A percentile compares a stretch with the other conserved stretches of the same genome.
These are phyloP conservation scores for Neoarius graeffei DNA, from an alignment of 2,113 vertebrate species.

Conservation along the genomic window DNA sequence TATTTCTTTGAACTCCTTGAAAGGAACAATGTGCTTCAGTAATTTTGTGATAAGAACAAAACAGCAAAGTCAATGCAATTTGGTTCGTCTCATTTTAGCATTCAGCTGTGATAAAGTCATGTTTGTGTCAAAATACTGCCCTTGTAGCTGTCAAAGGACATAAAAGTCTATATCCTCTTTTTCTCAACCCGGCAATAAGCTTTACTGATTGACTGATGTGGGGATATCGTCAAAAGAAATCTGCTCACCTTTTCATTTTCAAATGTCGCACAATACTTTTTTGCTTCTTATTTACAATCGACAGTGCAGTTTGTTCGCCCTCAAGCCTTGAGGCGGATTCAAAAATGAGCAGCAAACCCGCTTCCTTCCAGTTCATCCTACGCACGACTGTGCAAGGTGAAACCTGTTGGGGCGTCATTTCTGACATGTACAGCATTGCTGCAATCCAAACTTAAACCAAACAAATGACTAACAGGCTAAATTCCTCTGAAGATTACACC, in stretches of 20 bases:
- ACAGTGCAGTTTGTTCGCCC: neutral
- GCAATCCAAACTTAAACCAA: conserved; percentile 6
- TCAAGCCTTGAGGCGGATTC: neutral
- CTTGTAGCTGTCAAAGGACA: conserved; percentile 8
- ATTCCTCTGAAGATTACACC: neutral
- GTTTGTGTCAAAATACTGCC: neutral
- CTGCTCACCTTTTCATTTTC: neutral
- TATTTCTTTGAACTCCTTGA: neutral
- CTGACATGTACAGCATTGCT: neutral
- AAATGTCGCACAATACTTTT: neutral
- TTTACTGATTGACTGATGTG: neutral
- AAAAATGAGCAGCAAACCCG: neutral
- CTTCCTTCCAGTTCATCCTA: conserved; percentile 8
- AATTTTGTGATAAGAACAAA: neutral
- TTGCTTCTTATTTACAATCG: neutral
- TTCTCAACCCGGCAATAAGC: neutral
- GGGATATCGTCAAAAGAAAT: neutral
- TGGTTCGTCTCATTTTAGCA: neutral
- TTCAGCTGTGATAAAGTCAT: neutral
- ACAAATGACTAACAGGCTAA: neutral
- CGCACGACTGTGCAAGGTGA: conserved; percentile 15
- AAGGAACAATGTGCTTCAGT: neutral
- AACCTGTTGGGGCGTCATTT: conserved; percentile 28
- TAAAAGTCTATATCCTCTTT: neutral
- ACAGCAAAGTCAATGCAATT: neutral